Conservation (phyloP, 2,888 invertebrate genomes). For the Lochmaea capreae region DNA sequence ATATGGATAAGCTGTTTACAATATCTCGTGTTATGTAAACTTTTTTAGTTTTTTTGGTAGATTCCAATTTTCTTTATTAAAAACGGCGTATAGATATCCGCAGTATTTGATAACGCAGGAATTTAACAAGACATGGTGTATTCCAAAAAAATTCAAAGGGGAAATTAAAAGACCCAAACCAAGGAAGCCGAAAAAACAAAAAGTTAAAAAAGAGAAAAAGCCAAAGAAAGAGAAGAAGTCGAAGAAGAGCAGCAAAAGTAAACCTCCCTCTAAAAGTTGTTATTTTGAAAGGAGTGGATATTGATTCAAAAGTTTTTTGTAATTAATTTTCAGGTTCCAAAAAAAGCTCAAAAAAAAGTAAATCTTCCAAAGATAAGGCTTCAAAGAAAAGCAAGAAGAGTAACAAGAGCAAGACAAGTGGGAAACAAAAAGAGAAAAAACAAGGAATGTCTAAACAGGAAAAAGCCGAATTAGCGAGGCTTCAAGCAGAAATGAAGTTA, state of each 20-base stretch:
- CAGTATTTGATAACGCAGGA: slow-evolving; percentile 59
- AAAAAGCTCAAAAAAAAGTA: slow-evolving; percentile 17
- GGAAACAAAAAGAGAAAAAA: slow-evolving; percentile 43
- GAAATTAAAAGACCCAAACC: slow-evolving; percentile 55
- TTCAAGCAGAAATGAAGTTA: slow-evolving; percentile 31
- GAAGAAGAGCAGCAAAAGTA: slow-evolving; percentile 11
- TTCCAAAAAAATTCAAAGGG: slow-evolving; percentile 60
- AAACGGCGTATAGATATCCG: slow-evolving; percentile 55
- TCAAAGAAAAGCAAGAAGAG: slow-evolving; percentile 45
- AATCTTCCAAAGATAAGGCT: neutral
- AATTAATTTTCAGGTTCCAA: neutral
- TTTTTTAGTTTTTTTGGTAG: slow-evolving; percentile 60
- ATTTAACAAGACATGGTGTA: slow-evolving; percentile 58
- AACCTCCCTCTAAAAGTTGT: no score
- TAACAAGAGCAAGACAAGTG: slow-evolving; percentile 50
- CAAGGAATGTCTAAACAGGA: slow-evolving; percentile 50
- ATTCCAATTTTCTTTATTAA: slow-evolving; percentile 61
- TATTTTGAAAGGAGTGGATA: neutral
- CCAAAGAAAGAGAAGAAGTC: slow-evolving; percentile 47
- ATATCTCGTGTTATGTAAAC: neutral
- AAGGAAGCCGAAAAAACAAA: slow-evolving; percentile 54
- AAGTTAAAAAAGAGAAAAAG: slow-evolving; percentile 52
- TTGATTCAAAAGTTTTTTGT: neutral
- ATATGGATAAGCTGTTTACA: neutral
- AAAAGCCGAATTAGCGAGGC: slow-evolving; percentile 53